Evolutionary conservation across 2,797 vertebrate genomes (phyloP).

Genomic region (Micropoecilia bifurca): DNA sequence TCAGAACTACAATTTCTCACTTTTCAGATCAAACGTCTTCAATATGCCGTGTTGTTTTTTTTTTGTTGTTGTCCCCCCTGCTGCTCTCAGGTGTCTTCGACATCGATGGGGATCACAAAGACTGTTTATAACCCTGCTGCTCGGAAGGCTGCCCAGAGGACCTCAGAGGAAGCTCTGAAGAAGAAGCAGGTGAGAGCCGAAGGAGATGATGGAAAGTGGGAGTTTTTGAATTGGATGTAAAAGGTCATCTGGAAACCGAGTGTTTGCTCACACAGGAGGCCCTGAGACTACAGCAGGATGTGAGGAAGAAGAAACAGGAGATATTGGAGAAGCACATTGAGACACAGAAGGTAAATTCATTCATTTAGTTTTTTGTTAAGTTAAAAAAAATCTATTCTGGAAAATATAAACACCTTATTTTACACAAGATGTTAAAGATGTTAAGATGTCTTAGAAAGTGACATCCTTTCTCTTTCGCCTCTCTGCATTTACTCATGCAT

Average conservation of each 20-base stretch:
- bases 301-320: conserved; percentile 97
- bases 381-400: background rate
- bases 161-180: conserved; percentile 90
- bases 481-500: background rate
- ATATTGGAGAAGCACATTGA: conserved; percentile 98
- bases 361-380: background rate
- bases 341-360: conserved; percentile 88
- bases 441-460: no score
- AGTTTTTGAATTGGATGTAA: background rate
- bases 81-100: conserved; percentile 89
- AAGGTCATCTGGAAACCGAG: background rate
- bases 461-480: background rate
- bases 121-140: conserved; percentile 97
- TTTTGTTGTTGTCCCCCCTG: background rate
- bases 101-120: conserved; percentile 95
- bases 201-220: background rate
- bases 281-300: conserved; percentile 93
- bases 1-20: background rate
- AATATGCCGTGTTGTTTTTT: background rate
- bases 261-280: conserved; percentile 84
- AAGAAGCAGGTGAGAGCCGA: conserved; percentile 89
- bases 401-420: background rate
- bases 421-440: background rate
- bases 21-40: background rate
- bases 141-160: conserved; percentile 92